Conservation (phyloP, 2,888 invertebrate genomes). For the Brachyptera putata region DNA sequence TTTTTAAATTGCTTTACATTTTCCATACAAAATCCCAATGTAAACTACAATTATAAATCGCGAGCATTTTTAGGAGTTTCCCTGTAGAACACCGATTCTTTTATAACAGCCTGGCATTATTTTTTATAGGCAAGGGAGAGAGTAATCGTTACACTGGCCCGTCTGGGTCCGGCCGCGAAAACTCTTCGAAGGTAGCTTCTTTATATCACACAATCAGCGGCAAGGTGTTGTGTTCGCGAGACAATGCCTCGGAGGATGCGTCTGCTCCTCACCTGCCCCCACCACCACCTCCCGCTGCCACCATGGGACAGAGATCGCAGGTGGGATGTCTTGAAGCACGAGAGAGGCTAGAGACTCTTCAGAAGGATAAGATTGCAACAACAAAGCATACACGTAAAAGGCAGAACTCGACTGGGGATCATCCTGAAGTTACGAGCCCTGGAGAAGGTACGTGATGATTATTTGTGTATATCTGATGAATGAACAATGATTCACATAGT, state of each 20-base stretch:
- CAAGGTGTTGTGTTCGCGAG: slow-evolving; percentile 35
- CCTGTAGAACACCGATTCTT: too few relatives aligned
- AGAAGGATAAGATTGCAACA: slow-evolving; percentile 48
- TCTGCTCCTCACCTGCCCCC: slow-evolving; percentile 25
- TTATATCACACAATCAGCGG: slow-evolving; percentile 38
- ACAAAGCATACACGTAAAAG: slow-evolving; percentile 44
- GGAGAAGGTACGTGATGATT: slow-evolving; percentile 42
- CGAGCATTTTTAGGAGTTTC: too few relatives aligned
- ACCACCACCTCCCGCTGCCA: slow-evolving; percentile 25
- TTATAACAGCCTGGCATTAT: too few relatives aligned
- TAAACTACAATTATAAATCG: too few relatives aligned
- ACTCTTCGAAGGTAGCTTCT: slow-evolving; percentile 34
- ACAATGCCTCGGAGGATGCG: slow-evolving; percentile 23
- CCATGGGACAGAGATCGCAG: slow-evolving; percentile 19
- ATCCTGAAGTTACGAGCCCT: slow-evolving; percentile 46
- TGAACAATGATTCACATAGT: too few relatives aligned
- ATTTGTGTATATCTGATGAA: too few relatives aligned
- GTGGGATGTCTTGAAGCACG: slow-evolving; percentile 28
- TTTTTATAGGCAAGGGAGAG: background rate
- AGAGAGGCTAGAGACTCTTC: slow-evolving; percentile 43
- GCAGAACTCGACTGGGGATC: slow-evolving; percentile 43
- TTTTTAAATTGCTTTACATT: too few relatives aligned
- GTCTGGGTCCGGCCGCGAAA: slow-evolving; percentile 12
- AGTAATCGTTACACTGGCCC: background rate
- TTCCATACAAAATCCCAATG: too few relatives aligned